Evolutionary conservation across 2,888 invertebrate genomes (phyloP).

Genomic region (Sesamia inferens): DNA sequence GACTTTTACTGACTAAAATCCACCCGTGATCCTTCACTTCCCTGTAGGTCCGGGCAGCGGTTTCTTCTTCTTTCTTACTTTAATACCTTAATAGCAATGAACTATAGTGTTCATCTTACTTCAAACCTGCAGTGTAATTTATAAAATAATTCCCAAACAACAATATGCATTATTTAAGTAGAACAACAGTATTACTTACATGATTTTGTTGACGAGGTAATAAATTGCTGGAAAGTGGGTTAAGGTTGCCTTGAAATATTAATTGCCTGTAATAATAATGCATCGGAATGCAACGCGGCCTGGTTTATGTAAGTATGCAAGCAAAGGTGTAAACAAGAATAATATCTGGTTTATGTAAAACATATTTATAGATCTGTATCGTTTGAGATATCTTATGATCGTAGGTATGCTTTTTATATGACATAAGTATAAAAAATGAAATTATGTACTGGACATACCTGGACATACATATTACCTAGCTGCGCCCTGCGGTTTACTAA

Average conservation of each 20-base stretch:
- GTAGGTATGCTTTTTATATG: background rate
- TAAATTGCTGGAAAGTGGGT: conserved; percentile 43
- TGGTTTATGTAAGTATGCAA: conserved; percentile 9
- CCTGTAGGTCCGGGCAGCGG: too few species aligned
- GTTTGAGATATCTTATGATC: conserved; percentile 1
- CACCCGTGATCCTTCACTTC: too few species aligned
- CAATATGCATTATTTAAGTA: conserved; percentile 9
- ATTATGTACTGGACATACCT: too few species aligned
- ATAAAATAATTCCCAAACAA: background rate
- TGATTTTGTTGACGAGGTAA: conserved; percentile 23
- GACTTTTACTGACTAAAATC: too few species aligned
- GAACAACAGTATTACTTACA: background rate
- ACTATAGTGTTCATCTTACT: background rate
- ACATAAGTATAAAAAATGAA: too few species aligned
- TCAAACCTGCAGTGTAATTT: too few species aligned
- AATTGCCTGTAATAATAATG: conserved; percentile 49
- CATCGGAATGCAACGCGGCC: conserved; percentile 55
- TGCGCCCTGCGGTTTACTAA: too few species aligned
- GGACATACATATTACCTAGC: background rate
- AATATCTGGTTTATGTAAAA: conserved; percentile 28
- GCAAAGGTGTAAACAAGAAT: conserved; percentile 25
- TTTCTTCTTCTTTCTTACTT: too few species aligned
- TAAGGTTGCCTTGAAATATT: conserved; percentile 59
- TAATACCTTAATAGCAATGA: background rate
- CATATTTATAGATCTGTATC: conserved; percentile 12